Evolutionary conservation across 2,797 vertebrate species (phyloP), one percentile per base, ranked within the genome.

Genomic region (Gorsachius magnificus): DNA sequence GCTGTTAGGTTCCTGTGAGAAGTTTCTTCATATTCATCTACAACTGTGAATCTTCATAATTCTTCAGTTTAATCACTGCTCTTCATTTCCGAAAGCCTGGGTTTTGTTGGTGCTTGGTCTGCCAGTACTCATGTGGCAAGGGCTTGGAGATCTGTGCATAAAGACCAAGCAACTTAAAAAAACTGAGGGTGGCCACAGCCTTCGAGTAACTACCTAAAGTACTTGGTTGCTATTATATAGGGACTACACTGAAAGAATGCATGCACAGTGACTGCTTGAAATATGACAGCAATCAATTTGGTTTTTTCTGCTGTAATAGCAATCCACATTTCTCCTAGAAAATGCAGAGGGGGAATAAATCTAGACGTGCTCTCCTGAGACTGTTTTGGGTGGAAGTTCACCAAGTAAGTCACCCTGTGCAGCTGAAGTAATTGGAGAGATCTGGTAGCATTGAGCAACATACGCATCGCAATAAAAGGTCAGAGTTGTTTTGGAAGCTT

Each of bases 371-470:
- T 90, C 64, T 70, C 87, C 70, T 76, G 89, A 80, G 81, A 35
- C 45, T 92, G 71, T 83, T 87, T 74, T 80, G 56, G 48, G 50
- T 97, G 86, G 87, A 87, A 85, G 36, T 72, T 85, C 57, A 84
- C 89, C 83, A 94, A 96, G 41, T 75, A 45, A 74, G 72, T 90
- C 69, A 79, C 35, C 54, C 80, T 66, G 51, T 48, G 54, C 74
- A 76, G 60, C 90, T 93, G 81, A 95, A 93, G 90, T 11, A 94
- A 70, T 74, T 57, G 35, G 58, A 64, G 78, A 63, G 54, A n/a
- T 79, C 70, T 92, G 74, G 93, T 87, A 83, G 69, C 53, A 54
- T 89, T 94, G 95, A 93, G 96, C 93, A 96, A 96, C 13, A 45
- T 43, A 66, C 2, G 20, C 25, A 63, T 60, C 46, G 45, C 68